Percentiles rank a stretch among this genome's conserved stretches.
These are phyloP conservation scores for Recurvirostra avosetta DNA, from an alignment of 2,113 vertebrate species.

Conservation along the genomic window DNA sequence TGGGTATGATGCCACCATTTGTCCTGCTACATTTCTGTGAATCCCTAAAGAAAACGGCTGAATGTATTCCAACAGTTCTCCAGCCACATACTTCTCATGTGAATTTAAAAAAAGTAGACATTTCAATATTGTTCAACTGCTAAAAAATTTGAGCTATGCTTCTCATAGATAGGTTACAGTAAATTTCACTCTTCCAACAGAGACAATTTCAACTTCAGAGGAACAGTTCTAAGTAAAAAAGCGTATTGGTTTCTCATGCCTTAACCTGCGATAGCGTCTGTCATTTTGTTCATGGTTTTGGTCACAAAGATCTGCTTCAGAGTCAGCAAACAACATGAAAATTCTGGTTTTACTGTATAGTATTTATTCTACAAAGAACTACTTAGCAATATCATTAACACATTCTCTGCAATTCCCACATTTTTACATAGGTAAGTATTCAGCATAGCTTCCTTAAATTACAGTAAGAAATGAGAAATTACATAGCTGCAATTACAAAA, in stretches of 20 bases:
- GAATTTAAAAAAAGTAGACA: neutral
- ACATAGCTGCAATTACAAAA: neutral
- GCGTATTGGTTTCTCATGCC: neutral
- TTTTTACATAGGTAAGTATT: neutral
- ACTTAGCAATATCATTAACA: neutral
- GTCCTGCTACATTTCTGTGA: neutral
- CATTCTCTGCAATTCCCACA: neutral
- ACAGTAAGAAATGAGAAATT: neutral
- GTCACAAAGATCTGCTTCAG: neutral
- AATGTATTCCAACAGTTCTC: neutral
- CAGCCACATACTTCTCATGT: neutral
- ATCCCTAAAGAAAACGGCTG: neutral
- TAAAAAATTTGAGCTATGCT: neutral
- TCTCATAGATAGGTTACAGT: neutral
- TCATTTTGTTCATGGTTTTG: neutral
- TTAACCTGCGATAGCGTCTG: neutral
- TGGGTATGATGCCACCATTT: neutral
- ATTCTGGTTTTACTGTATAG: neutral
- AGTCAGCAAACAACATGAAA: neutral
- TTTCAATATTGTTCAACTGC: neutral
- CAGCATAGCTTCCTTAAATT: neutral
- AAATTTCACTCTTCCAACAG: neutral
- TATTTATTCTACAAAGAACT: neutral
- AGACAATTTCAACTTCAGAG: neutral
- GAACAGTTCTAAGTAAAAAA: neutral